Evolutionary conservation across 2,888 invertebrate species (phyloP), one percentile per base, ranked within the genome.

Genomic region (Drosophila rellima): DNA sequence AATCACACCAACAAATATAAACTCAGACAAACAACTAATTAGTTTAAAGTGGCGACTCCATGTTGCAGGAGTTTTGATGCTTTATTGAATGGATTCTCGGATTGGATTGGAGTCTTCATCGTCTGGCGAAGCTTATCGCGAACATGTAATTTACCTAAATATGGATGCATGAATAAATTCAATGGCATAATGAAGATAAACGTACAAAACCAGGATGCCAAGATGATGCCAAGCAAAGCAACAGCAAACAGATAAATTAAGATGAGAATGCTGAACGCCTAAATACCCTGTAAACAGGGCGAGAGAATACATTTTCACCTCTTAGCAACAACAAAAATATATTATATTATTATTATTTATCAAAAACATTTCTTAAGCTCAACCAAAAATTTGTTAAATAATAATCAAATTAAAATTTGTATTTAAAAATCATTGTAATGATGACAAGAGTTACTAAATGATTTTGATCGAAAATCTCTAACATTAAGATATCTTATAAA

Each of bases 71-170:
- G 31, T 33, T 42, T 11, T 52, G 40, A 18, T 54, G 39, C 26
- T 31, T 18, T 8, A 29, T 31, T 29, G 42, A n/a, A 31, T 54
- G 54, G 40, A 42, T 40, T 20, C 42, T 40, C 18, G 23, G 29
- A 57, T 65, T 57, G 57, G 40, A 35, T 23, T 48, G 33, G 44
- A 55, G 29, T 42, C 23, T 44, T 52, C 54, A 33, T n/a, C 44
- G 52, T 40, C 60, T 51, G 18, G 29, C 15, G 31, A 15, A 48
- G 63, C 84, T 80, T 83, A 86, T 88, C 81, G 78, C 57, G 51
- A 72, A 80, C 81, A 71, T 87, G 85, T 84, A 89, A 86, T 86
- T 83, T 83, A 70, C 57, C 84, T 76, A 88, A 84, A 86, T 88
- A 84, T 85, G 78, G 81, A 74, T 81, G 73, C 81, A 78, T 83